Evolutionary conservation across 2,113 vertebrate species (phyloP).

Genomic region (Misgurnus anguillicaudatus): DNA sequence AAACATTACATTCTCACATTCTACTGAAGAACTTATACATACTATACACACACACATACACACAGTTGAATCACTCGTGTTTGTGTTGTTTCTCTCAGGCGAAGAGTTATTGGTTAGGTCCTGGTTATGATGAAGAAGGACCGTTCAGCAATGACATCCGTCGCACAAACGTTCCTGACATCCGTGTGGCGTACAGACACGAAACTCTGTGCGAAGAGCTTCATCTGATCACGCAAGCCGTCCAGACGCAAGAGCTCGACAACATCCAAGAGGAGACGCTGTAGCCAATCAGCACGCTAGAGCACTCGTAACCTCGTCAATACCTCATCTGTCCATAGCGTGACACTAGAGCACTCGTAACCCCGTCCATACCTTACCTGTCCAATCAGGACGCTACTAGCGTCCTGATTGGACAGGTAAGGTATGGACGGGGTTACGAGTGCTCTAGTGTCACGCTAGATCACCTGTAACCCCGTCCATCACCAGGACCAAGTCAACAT

Average conservation of each 20-base stretch:
- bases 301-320: neutral
- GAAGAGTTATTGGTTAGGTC: slow-evolving; percentile 92
- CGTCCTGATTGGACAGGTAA: too few relatives aligned
- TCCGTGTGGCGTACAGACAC: slow-evolving; percentile 86
- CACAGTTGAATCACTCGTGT: neutral
- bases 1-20: too few relatives aligned
- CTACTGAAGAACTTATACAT: too few relatives aligned
- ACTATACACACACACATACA: too few relatives aligned
- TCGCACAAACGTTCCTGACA: slow-evolving; percentile 90
- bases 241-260: slow-evolving; percentile 82
- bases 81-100: slow-evolving; percentile 68
- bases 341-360: neutral
- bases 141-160: slow-evolving; percentile 90
- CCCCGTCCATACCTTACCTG: neutral
- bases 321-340: neutral
- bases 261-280: slow-evolving; percentile 79
- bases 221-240: slow-evolving; percentile 87
- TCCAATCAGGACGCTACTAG: slow-evolving; percentile 14
- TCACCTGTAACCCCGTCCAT: too few relatives aligned
- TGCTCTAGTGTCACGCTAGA: neutral
- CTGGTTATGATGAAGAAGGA: slow-evolving; percentile 81
- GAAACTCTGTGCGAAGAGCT: slow-evolving; percentile 93
- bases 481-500: slow-evolving; percentile 9
- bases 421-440: too few relatives aligned
- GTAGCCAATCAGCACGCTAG: slow-evolving; percentile 52